phyloP scores from a whole-genome alignment of 2,113 vertebrate species.

The Varanus salvator region DNA sequence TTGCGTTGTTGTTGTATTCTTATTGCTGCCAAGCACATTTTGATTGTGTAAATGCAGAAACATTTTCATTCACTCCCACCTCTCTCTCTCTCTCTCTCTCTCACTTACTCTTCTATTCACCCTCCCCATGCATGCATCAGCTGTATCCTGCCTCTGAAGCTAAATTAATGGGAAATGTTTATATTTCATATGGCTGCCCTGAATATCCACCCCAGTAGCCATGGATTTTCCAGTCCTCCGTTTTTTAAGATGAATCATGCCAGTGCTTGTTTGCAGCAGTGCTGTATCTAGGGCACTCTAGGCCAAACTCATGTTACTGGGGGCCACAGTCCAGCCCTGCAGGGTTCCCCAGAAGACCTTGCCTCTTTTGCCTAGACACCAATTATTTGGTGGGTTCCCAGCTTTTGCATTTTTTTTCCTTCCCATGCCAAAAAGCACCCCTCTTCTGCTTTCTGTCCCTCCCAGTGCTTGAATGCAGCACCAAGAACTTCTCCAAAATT shows the following conservation, averaged over 20 bases:
- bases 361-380: background rate
- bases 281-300: no score
- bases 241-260: background rate
- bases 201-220: background rate
- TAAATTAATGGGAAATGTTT: background rate
- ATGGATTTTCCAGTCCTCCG: background rate
- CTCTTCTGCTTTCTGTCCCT: no score
- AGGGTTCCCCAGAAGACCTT: no score
- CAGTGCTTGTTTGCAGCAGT: background rate
- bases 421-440: no score
- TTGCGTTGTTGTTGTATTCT: background rate
- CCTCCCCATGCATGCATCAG: background rate
- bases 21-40: background rate
- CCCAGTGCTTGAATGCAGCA: no score
- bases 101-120: background rate
- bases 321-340: no score
- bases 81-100: background rate
- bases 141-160: background rate
- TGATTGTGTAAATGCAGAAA: background rate
- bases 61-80: background rate
- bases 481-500: no score
- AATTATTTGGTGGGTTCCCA: background rate
- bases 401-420: background rate
- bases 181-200: background rate
- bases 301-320: no score